Conservation (phyloP, 2,888 invertebrate genomes). For the Orchesella flavescens region DNA sequence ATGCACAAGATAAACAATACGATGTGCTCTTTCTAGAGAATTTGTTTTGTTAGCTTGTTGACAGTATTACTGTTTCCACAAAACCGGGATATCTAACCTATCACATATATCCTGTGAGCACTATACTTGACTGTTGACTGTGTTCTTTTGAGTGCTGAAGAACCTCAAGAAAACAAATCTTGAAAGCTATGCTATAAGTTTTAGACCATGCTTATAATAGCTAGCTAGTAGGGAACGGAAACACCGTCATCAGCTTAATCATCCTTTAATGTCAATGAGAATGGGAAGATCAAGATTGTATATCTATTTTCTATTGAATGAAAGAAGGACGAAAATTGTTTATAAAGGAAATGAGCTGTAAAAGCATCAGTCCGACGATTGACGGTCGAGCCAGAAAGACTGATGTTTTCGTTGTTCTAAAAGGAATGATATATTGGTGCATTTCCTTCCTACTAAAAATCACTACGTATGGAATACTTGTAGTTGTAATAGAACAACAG, state of each 20-base stretch:
- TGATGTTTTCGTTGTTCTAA: too few relatives aligned
- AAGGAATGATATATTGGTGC: too few relatives aligned
- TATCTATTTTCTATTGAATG: not conserved
- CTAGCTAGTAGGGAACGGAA: conserved; percentile 14
- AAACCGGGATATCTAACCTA: not conserved
- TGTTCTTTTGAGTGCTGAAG: too few relatives aligned
- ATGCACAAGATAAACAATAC: not conserved
- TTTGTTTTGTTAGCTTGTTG: not conserved
- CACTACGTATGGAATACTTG: too few relatives aligned
- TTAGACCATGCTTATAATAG: not conserved
- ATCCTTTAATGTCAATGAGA: conserved; percentile 15
- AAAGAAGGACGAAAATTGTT: conserved; percentile 27
- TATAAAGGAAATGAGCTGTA: conserved; percentile 57
- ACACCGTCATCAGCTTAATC: conserved; percentile 23
- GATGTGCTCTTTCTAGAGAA: not conserved
- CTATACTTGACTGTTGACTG: too few relatives aligned
- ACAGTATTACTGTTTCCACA: conserved; percentile 6
- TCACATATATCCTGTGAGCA: not conserved
- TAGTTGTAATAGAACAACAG: too few relatives aligned
- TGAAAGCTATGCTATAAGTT: not conserved
- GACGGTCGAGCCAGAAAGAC: too few relatives aligned
- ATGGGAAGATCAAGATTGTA: not conserved
- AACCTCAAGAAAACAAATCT: not conserved
- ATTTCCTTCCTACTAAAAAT: too few relatives aligned
- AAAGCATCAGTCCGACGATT: conserved; percentile 26